phyloP scores from a whole-genome alignment of 2,888 invertebrate genomes.

The Phalangium opilio region DNA sequence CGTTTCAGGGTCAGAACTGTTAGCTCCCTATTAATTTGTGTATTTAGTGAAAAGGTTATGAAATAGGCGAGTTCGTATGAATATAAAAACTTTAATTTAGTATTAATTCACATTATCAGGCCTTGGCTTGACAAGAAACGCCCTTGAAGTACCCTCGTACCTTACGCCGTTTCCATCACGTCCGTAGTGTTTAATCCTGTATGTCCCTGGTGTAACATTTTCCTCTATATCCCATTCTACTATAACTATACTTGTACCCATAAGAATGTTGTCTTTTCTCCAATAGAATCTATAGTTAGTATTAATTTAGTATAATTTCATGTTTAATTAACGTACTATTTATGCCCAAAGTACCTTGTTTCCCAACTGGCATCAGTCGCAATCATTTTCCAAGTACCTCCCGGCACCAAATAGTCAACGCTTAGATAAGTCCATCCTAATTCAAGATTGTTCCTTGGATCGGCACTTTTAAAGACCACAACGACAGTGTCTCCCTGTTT shows the following conservation, averaged over 20 bases:
- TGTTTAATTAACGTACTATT: not conserved
- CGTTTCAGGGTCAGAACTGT: no score
- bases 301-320: constrained; percentile 9
- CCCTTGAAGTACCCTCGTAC: constrained; percentile 34
- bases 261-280: no score
- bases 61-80: no score
- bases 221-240: not conserved
- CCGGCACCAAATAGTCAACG: no score
- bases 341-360: constrained; percentile 42
- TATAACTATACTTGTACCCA: no score
- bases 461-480: constrained; percentile 49
- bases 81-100: no score
- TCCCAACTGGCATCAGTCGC: constrained; percentile 78
- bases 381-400: constrained; percentile 48
- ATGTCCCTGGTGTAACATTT: not conserved
- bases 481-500: constrained; percentile 48
- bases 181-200: not conserved
- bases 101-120: no score
- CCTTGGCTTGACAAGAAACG: constrained; percentile 15
- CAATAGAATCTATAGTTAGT: not conserved
- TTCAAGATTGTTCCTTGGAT: constrained; percentile 31
- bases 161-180: constrained; percentile 26
- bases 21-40: no score
- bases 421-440: not conserved
- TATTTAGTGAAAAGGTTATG: no score